Percentiles rank a stretch among this genome's conserved stretches.
phyloP scores from a whole-genome alignment of 2,888 invertebrate species.

The Galerucella pusilla region DNA sequence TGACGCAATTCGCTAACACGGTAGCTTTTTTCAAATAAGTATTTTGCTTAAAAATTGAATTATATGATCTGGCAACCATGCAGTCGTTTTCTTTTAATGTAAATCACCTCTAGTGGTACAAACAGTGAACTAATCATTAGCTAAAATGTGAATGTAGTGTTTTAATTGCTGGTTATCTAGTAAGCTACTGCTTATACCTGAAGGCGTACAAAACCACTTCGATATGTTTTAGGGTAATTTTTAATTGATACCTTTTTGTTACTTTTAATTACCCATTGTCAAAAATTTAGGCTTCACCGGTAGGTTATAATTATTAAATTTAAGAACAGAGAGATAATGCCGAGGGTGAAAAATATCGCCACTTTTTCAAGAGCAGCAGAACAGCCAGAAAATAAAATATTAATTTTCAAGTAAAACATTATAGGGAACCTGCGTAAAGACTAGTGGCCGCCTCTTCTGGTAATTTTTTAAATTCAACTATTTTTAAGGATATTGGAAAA shows the following conservation, averaged over 20 bases:
- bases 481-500: too few species aligned
- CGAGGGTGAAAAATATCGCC: too few species aligned
- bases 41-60: not conserved
- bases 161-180: conserved; percentile 60
- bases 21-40: too few species aligned
- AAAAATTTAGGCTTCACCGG: conserved; percentile 49
- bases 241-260: conserved; percentile 60
- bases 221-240: conserved; percentile 62
- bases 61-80: too few species aligned
- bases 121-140: conserved; percentile 62
- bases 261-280: conserved; percentile 57
- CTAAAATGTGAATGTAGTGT: conserved; percentile 60
- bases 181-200: conserved; percentile 58
- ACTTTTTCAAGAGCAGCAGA: too few species aligned
- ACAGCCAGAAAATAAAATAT: too few species aligned
- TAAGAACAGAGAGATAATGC: too few species aligned
- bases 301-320: conserved; percentile 37
- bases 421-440: too few species aligned
- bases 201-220: conserved; percentile 48
- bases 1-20: too few species aligned
- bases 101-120: conserved; percentile 56
- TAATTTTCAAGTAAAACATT: too few species aligned
- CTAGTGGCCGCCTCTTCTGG: too few species aligned
- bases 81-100: not conserved
- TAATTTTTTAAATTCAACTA: too few species aligned